Base-by-base conservation (phyloP, 2,888 invertebrate genomes). In the Dichetophora obliterata region DNA sequence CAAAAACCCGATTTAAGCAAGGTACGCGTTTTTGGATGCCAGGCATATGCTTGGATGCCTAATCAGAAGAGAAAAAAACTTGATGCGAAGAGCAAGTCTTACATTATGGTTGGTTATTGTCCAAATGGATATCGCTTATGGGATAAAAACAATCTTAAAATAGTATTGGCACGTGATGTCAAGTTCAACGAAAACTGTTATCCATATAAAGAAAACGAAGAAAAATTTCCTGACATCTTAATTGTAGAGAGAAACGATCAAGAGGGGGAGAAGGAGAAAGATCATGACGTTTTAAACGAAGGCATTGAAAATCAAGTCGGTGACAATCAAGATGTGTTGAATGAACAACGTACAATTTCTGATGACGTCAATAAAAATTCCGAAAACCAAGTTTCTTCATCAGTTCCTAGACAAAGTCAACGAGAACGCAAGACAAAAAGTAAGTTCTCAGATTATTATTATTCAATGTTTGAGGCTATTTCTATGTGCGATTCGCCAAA, bases 41-140 rank as follows among this genome's bases (percentile, higher is more conserved):
- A 31, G 31, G 31, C 31, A 4, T 31, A n/a, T n/a, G n/a, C n/a
- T 31, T 31, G 31, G 31, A 31, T 31, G 5, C 5, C 31, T 31
- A 5, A 31, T 27, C 65, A 85, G 77, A 78, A 83, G 81, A 80
- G 86, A 76, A 84, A 80, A 79, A 80, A 84, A 71, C 87, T 88
- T 79, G 86, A 85, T 14, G 59, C 59, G 9, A 59, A 59, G 22
- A 59, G n/a, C n/a, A n/a, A n/a, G n/a, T n/a, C n/a, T n/a, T n/a
- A n/a, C n/a, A n/a, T n/a, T n/a, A n/a, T n/a, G n/a, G n/a, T n/a
- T 6, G 3, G 22, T 19, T 9, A 14, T 22, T 11, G 31, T 31
- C n/a, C n/a, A n/a, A n/a, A 31, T 5, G 31, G 31, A 31, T 31
- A 31, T 59, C n/a, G 22, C n/a, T 59, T 22, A 59, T 59, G 59